Base-by-base conservation (phyloP, 1,140 invertebrate genomes). In the Brachionus manjavacas region DNA sequence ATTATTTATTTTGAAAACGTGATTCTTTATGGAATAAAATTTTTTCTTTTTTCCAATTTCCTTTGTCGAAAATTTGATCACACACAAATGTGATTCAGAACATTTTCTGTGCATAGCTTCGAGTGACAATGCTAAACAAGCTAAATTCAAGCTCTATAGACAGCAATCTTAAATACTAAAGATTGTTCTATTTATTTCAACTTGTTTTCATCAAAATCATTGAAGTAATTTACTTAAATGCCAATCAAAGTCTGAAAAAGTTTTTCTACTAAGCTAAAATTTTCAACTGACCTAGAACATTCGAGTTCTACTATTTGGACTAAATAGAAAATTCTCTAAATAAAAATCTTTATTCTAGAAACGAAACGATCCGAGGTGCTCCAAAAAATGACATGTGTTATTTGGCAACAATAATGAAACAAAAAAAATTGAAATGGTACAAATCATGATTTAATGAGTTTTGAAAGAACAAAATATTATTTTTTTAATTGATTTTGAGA, bases 171-270 rank as follows among this genome's bases (percentile, higher is more conserved):
- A 20, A 60, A 60, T 60, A 60, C n/a, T 20, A 20, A 60, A 60
- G 16, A 60, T 60, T 20, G 52, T 60, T 60, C 52, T 60, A 60
- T 60, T 8, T 68, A 7, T 68, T 68, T 31, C n/a, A 68, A 68
- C 66, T 68, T 68, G 66, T 68, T 68, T 39, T 23, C 14, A 31
- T 68, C 25, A 39, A 68, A 39, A 68, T 68, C 2, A 39, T 68
- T 39, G 66, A 68, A 68, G 66, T 31, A 31, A 31, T 68, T 31
- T 68, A n/a, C 11, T 31, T 31, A 68, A 68, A 68, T 68, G 66
- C 66, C 66, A 68, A 68, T 68, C 66, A 68, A 68, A 68, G 66
- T 68, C 66, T 68, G 66, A 68, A 68, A 68, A 68, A 60, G 4
- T 23, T 60, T n/a, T 60, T 60, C n/a, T 60, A 60, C 20, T 60